Evolutionary conservation across 2,888 invertebrate genomes (phyloP).

Genomic region (Platycheirus albimanus): DNA sequence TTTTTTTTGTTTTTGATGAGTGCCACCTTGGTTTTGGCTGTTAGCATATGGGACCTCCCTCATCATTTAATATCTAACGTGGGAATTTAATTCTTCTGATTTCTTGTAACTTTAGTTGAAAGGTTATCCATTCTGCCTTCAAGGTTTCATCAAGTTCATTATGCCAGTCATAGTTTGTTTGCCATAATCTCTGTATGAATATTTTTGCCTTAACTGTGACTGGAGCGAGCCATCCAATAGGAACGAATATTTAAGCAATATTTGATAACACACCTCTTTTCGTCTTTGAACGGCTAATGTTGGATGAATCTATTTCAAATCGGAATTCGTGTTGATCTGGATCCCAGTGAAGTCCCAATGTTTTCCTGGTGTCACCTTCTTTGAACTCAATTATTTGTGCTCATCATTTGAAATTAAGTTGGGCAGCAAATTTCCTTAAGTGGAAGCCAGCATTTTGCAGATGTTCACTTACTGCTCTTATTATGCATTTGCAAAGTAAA

Average conservation of each 20-base stretch:
- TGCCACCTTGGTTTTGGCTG: slow-evolving; percentile 22
- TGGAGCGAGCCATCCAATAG: slow-evolving; percentile 8
- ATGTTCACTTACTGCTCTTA: too few relatives aligned
- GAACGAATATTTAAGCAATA: slow-evolving; percentile 19
- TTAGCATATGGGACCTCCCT: slow-evolving; percentile 27
- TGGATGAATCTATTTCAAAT: too few relatives aligned
- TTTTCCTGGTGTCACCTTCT: too few relatives aligned
- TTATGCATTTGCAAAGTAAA: slow-evolving; percentile 7
- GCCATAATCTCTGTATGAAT: slow-evolving; percentile 15
- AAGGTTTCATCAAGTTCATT: slow-evolving; percentile 11
- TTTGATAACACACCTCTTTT: slow-evolving; percentile 10
- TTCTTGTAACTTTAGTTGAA: too few relatives aligned
- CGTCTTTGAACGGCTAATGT: slow-evolving; percentile 12
- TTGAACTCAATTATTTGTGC: slow-evolving; percentile 7
- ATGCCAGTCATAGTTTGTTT: slow-evolving; percentile 13
- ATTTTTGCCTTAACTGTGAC: slow-evolving; percentile 7
- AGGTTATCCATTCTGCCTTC: slow-evolving; percentile 5
- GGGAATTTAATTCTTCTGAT: too few relatives aligned
- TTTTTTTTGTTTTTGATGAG: too few relatives aligned
- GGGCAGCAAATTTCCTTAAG: slow-evolving; percentile 13
- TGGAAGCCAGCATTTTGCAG: slow-evolving; percentile 11
- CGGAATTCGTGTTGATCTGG: too few relatives aligned
- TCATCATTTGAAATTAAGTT: slow-evolving; percentile 5
- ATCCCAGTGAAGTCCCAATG: too few relatives aligned
- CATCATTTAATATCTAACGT: too few relatives aligned